phyloP scores from a whole-genome alignment of 2,113 vertebrate species.

The Zeus faber region DNA sequence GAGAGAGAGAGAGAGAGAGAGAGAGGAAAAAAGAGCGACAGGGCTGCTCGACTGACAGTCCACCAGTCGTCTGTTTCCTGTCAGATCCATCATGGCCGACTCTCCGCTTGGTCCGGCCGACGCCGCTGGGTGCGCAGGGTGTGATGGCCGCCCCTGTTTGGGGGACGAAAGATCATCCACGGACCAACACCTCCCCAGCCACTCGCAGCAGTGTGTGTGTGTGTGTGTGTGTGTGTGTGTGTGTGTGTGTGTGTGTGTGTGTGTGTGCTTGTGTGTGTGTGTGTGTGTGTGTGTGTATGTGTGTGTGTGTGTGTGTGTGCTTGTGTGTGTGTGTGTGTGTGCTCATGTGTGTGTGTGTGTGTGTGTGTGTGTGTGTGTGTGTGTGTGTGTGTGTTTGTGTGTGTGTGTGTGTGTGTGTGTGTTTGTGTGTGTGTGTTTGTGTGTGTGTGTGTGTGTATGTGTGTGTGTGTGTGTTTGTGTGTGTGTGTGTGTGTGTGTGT shows the following conservation, averaged over 20 bases:
- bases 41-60: slow-evolving; percentile 52
- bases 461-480: too few species aligned
- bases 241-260: slow-evolving; percentile 8
- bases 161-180: slow-evolving; percentile 46
- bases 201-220: too few species aligned
- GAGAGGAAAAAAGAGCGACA: slow-evolving; percentile 38
- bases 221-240: too few species aligned
- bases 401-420: not conserved
- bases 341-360: not conserved
- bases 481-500: not conserved
- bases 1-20: slow-evolving; percentile 32
- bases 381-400: not conserved
- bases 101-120: slow-evolving; percentile 34
- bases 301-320: not conserved
- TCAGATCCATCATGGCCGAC: slow-evolving; percentile 54
- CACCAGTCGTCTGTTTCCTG: slow-evolving; percentile 56
- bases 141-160: slow-evolving; percentile 46
- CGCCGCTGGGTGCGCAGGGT: slow-evolving; percentile 44
- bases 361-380: not conserved
- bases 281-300: slow-evolving; percentile 1
- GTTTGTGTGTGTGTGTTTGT: not conserved
- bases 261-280: slow-evolving; percentile 7
- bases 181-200: slow-evolving; percentile 19
- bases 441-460: not conserved
- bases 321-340: not conserved